Conservation (phyloP, 2,113 vertebrate species). For the Nothoprocta perdicaria region DNA sequence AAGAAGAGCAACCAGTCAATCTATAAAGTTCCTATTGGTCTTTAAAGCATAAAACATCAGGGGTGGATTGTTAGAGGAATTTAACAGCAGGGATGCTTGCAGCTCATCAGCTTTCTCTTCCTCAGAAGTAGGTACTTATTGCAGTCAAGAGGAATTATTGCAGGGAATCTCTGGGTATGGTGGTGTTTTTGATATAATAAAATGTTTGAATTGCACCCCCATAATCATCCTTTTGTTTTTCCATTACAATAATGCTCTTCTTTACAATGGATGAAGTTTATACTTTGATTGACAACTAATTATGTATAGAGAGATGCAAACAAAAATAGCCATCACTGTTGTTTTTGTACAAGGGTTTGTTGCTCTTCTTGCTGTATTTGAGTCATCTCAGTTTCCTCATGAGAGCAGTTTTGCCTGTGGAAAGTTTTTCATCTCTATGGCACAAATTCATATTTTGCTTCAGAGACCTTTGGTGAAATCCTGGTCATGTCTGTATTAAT, state of each 20-base stretch:
- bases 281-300: conserved; percentile 2
- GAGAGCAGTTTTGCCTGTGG: not conserved
- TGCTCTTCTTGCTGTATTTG: not conserved
- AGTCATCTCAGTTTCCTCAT: not conserved
- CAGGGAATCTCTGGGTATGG: conserved; percentile 64
- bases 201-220: conserved; percentile 51
- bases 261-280: conserved; percentile 9
- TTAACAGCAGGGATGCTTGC: conserved; percentile 82
- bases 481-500: not conserved
- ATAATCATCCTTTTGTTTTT: conserved; percentile 57
- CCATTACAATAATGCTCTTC: conserved; percentile 15
- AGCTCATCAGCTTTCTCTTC: conserved; percentile 80
- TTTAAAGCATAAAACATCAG: conserved; percentile 77
- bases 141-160: conserved; percentile 81
- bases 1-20: conserved; percentile 68
- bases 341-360: not conserved
- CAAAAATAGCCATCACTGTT: not conserved
- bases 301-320: not conserved
- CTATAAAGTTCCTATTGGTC: conserved; percentile 71
- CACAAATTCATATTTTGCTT: not conserved
- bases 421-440: not conserved
- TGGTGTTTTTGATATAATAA: conserved; percentile 67
- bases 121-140: conserved; percentile 80
- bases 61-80: conserved; percentile 79
- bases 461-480: not conserved